Base-by-base conservation (phyloP, 53 echinoderm and acorn worm genomes). In the Patiria pectinifera region DNA sequence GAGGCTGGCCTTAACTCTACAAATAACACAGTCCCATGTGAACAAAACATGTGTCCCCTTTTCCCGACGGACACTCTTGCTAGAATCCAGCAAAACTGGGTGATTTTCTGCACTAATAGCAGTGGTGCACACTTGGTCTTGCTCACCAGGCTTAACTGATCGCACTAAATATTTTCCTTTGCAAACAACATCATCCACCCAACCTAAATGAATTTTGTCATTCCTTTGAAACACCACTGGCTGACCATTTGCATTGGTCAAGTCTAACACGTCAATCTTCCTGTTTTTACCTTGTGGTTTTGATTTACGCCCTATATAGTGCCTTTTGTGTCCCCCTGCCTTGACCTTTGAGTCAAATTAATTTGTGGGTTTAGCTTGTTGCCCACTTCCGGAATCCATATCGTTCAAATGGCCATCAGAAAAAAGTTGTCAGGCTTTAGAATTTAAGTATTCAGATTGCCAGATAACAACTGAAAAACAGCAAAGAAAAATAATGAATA, bases 21-120 rank as follows among this genome's bases (percentile, higher is more conserved):
- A 80, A 48, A 80, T 80, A 80, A 15, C 18, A 80, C 80, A 48
- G 21, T 80, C 80, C 80, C 48, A 48, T 6, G 80, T 11, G 18
- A 80, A 80, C 49, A 46, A 80, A 48, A 80, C 48, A 45, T 80
- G 80, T 46, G 14, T 0, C 18, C 80, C 80, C 15, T 80, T 80
- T 48, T 46, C 70, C 21, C 11, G 14, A 70, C 21, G 14, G 16
- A 14, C 70, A 70, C 11, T 70, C 16, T 70, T 35, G 35, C 0
- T 0, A 35, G 35, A 35, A 35, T 35, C 35, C 35, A 35, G 35
- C 35, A 35, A 18, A 70, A 70, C 70, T 19, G 70, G 70, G 70
- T 70, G 70, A 18, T 70, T 70, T 70, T 70, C 70, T 16, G 70
- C 5, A 70, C 3, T 70, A 5, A 70, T 70, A 13, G 19, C 70